phyloP scores from a whole-genome alignment of 1,140 invertebrate species.

The Vanessa tameamea region DNA sequence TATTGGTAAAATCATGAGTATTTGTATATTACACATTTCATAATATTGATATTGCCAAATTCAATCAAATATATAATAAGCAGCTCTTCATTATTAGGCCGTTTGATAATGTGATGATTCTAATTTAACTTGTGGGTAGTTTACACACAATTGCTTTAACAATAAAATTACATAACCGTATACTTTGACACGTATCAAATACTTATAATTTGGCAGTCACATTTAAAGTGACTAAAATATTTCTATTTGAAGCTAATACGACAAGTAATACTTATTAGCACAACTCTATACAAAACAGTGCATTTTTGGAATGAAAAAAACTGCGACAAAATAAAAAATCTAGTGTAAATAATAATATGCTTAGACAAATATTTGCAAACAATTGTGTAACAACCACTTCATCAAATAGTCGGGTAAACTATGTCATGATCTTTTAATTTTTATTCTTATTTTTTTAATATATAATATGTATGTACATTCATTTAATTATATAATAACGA shows the following conservation, averaged over 20 bases:
- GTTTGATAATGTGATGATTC: slow-evolving; percentile 20
- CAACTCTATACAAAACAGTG: slow-evolving; percentile 15
- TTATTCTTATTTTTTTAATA: slow-evolving; percentile 24
- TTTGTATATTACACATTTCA: slow-evolving; percentile 16
- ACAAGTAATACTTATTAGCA: slow-evolving; percentile 3
- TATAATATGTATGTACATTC: slow-evolving; percentile 50
- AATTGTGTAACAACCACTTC: slow-evolving; percentile 16
- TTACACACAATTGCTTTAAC: slow-evolving; percentile 21
- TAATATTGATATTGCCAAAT: background rate
- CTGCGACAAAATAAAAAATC: slow-evolving; percentile 20
- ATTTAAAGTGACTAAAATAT: slow-evolving; percentile 36
- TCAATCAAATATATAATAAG: slow-evolving; percentile 2
- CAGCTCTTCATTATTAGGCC: slow-evolving; percentile 14
- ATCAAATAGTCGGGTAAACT: background rate
- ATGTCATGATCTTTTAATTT: slow-evolving; percentile 1
- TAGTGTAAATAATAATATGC: background rate
- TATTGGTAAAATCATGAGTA: slow-evolving; percentile 31
- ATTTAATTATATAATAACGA: slow-evolving; percentile 37
- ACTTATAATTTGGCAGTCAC: slow-evolving; percentile 64
- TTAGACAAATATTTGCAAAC: slow-evolving; percentile 1
- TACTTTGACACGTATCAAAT: slow-evolving; percentile 55
- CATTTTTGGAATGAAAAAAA: slow-evolving; percentile 23
- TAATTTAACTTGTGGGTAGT: background rate
- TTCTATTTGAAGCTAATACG: background rate
- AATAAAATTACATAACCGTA: slow-evolving; percentile 25